phyloP scores from a whole-genome alignment of 2,888 invertebrate species.

The Rambutsinella grinnellia region DNA sequence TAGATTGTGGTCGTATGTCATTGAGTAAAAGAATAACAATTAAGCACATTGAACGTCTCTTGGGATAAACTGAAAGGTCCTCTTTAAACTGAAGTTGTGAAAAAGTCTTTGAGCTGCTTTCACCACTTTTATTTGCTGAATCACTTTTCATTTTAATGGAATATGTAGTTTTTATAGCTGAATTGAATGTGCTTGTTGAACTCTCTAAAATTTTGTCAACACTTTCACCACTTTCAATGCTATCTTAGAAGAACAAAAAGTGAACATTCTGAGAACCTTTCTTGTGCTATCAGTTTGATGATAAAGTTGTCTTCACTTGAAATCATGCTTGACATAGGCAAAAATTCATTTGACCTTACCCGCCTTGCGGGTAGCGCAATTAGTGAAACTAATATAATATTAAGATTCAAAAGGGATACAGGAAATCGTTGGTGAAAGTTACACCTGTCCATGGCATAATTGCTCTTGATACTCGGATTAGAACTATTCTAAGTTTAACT shows the following conservation, averaged over 20 bases:
- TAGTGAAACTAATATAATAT: no score
- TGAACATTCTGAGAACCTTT: constrained; percentile 25
- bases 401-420: no score
- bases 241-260: constrained; percentile 42
- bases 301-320: constrained; percentile 38
- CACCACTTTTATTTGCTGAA: neutral
- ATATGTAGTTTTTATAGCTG: constrained; percentile 11
- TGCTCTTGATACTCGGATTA: no score
- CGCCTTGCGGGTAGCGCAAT: no score
- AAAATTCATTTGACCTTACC: no score
- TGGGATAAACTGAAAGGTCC: constrained; percentile 25
- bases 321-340: no score
- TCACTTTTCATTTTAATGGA: constrained; percentile 8
- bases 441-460: no score
- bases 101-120: constrained; percentile 5
- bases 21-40: constrained; percentile 41
- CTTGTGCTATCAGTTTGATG: constrained; percentile 28
- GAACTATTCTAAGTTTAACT: no score
- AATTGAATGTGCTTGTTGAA: neutral
- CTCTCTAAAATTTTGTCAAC: constrained; percentile 19
- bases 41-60: constrained; percentile 27
- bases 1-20: constrained; percentile 31
- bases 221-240: constrained; percentile 32
- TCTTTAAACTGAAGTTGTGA: constrained; percentile 29
- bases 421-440: no score